Percentiles rank a stretch among this genome's conserved stretches.
These are phyloP conservation scores for Lithophane semibrunnea DNA, from an alignment of 2,888 invertebrate species.

Conservation along the genomic window DNA sequence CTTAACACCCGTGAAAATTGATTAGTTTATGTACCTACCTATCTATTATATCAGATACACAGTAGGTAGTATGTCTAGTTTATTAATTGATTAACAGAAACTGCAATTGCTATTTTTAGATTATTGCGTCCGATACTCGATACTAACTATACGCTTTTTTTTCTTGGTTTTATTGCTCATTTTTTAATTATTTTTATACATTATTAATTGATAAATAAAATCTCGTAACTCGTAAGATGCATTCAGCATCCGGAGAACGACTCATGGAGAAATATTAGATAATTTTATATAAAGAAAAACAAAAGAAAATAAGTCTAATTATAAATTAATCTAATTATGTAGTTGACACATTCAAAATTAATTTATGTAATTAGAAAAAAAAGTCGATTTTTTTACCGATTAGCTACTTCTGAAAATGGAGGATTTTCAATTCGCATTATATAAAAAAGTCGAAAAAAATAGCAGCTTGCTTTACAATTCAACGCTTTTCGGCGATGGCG, in stretches of 20 bases:
- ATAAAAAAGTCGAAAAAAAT: not conserved
- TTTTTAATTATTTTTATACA: not conserved
- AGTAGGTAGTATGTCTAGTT: not conserved
- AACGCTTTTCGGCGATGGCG: slow-evolving; percentile 20
- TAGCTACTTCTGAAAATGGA: not conserved
- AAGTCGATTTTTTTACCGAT: not conserved
- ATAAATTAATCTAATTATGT: too few relatives aligned
- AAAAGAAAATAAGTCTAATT: not conserved
- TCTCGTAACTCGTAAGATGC: not conserved
- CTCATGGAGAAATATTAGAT: not conserved
- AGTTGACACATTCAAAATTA: not conserved
- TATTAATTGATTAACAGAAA: not conserved
- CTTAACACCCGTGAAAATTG: not conserved
- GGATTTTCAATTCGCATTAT: not conserved
- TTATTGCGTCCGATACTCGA: not conserved
- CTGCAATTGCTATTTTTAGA: not conserved
- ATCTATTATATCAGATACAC: not conserved
- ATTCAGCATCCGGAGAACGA: too few relatives aligned
- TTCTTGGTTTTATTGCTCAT: too few relatives aligned
- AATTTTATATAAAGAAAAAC: not conserved
- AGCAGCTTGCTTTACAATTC: slow-evolving; percentile 18
- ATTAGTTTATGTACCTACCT: not conserved
- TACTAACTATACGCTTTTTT: too few relatives aligned
- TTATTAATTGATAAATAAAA: not conserved
- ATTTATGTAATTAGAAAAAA: not conserved